Conservation (phyloP, 2,797 vertebrate genomes). For the Rhynchotus rufescens region DNA sequence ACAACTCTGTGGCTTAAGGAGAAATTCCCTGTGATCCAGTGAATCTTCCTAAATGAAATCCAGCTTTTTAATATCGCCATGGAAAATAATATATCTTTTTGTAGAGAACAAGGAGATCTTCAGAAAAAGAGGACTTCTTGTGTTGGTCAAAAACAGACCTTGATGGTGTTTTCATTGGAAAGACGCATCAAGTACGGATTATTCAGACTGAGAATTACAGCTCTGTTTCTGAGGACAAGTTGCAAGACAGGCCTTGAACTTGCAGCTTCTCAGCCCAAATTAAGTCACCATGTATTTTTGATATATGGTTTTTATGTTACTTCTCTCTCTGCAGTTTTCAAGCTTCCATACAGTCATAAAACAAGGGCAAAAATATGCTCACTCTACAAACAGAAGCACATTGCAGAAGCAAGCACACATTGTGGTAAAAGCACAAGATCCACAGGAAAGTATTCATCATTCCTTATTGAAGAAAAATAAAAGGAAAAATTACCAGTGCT, state of each 20-base stretch:
- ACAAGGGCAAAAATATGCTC: background rate
- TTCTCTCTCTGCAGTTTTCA: background rate
- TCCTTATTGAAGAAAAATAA: background rate
- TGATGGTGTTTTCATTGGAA: background rate
- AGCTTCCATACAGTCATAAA: background rate
- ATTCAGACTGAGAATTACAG: background rate
- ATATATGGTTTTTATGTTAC: background rate
- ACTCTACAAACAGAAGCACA: slow-evolving; percentile 15
- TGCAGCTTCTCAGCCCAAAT: background rate
- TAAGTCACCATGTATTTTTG: background rate
- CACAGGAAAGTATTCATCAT: background rate
- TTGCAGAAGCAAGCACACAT: background rate
- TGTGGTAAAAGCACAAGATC: background rate
- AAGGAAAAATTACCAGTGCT: background rate
- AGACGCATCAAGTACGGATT: background rate
- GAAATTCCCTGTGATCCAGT: background rate
- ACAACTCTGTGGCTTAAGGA: background rate
- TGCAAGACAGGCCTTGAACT: background rate
- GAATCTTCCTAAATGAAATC: background rate
- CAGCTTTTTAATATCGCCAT: background rate
- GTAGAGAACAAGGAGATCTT: background rate
- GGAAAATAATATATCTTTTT: background rate
- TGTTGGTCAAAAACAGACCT: fast-evolving
- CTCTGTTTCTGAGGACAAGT: background rate
- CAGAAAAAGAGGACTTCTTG: background rate